A percentile compares a stretch with the other conserved stretches of the same genome.
Conservation (phyloP, 2,888 invertebrate genomes). For the Ganaspis brasiliensis region DNA sequence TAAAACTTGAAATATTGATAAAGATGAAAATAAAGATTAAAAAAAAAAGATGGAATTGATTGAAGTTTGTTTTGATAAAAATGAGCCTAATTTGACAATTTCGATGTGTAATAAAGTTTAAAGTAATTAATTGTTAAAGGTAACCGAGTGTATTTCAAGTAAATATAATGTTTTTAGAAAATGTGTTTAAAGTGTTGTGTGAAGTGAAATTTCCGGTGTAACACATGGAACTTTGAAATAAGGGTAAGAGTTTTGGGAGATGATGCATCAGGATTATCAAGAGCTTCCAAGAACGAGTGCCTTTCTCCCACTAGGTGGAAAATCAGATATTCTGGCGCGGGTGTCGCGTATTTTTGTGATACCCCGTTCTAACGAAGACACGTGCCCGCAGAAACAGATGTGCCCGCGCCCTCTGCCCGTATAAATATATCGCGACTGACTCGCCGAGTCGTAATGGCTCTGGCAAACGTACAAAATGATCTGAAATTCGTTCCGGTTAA, state of each 20-base stretch:
- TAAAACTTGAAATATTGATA: too few species aligned
- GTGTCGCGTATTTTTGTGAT: conserved; percentile 60
- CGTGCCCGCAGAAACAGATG: conserved; percentile 76
- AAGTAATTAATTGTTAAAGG: background rate
- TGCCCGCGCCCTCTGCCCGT: conserved; percentile 62
- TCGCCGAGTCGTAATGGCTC: conserved; percentile 67
- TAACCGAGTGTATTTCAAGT: background rate
- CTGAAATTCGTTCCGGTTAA: conserved; percentile 2
- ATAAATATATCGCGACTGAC: conserved; percentile 71
- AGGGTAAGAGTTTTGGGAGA: conserved; percentile 3
- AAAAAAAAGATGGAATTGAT: too few species aligned
- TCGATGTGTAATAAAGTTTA: too few species aligned
- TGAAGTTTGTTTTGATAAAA: too few species aligned
- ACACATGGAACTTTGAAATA: background rate
- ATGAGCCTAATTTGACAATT: too few species aligned
- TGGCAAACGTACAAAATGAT: background rate
- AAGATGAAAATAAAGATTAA: too few species aligned
- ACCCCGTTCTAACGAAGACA: conserved; percentile 72
- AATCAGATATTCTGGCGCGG: conserved; percentile 22
- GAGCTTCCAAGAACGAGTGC: conserved; percentile 27
- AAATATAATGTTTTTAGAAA: background rate
- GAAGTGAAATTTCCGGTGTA: conserved; percentile 1
- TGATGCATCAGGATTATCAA: conserved; percentile 24
- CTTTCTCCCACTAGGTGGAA: conserved; percentile 8
- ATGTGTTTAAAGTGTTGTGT: background rate